A percentile compares a stretch with the other conserved stretches of the same genome.
These are phyloP conservation scores for Antrozous pallidus DNA, from an alignment of 2,797 vertebrate species.

Conservation along the genomic window DNA sequence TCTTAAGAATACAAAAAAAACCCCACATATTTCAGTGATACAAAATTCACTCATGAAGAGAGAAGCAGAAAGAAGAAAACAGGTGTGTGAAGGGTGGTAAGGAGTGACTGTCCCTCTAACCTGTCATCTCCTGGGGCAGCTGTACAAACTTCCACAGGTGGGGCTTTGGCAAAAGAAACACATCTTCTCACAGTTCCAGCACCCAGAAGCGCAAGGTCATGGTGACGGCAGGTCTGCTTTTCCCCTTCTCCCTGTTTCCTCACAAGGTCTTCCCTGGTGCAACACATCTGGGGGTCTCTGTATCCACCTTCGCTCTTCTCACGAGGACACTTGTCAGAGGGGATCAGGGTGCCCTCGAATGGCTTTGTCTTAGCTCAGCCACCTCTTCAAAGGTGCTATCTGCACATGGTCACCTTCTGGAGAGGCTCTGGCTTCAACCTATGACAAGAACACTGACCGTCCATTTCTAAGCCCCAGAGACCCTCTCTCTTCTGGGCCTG, in stretches of 20 bases:
- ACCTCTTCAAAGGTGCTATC: background rate
- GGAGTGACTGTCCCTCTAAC: background rate
- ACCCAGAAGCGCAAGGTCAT: background rate
- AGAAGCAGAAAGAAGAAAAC: background rate
- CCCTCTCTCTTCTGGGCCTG: background rate
- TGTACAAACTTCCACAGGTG: too few species aligned
- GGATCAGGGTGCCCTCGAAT: background rate
- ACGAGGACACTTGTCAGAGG: background rate
- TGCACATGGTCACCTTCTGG: background rate
- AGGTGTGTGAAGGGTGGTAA: background rate
- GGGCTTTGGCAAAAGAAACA: background rate
- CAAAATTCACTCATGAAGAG: background rate
- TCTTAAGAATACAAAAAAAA: background rate
- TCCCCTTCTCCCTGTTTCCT: background rate
- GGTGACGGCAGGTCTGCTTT: background rate
- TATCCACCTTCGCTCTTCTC: background rate
- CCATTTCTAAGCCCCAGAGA: background rate
- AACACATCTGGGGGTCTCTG: background rate
- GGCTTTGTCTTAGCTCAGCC: background rate
- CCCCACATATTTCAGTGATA: background rate
- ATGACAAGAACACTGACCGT: background rate
- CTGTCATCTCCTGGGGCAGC: background rate
- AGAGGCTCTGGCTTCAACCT: background rate
- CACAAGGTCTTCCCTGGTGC: background rate
- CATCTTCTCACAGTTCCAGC: background rate